Evolutionary conservation across 2,888 invertebrate genomes (phyloP), one percentile per base, ranked within the genome.

Genomic region (Dasysyrphus albostriatus): DNA sequence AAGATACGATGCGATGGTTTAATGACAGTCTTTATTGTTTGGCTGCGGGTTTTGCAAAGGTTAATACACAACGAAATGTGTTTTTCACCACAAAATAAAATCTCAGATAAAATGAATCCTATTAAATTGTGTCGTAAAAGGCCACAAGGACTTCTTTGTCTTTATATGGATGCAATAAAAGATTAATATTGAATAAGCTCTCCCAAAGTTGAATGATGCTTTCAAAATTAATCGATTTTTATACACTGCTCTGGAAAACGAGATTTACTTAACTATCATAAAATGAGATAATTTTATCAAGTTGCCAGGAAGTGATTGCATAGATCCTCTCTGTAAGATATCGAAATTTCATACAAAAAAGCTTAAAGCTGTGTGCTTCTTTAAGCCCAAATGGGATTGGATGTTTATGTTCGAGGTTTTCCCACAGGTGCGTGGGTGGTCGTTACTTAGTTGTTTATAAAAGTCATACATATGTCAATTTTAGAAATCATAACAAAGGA

Each of bases 21-120:
- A 61, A 78, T 63, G 34, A 51, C 12, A 10, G 63, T 70, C 69
- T 58, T 67, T 69, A 67, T 65, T 29, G 58, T 34, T 37, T 56
- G 0, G 19, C 10, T 49, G 49, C 5, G 65, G 16, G 32, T 65
- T 47, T n/a, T 47, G 5, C 2, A 5, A 24, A 42, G 14, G 19
- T 42, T 24, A 24, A 2, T 5, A 37, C 19, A 3, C 19, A 3
- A 14, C 16, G 32, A 19, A 67, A 49, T 49, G 34, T 29, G 7
- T 67, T 32, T 34, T 49, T 51, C 34, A 16, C 44, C 32, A 29
- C 49, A n/a, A 42, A 32, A 74, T 63, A 32, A 63, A 63, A 16
- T 39, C 14, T 29, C 5, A 29, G 39, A 39, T 16, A 32, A 51
- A 74, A 74, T 65, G 47, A 32, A 65, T 65, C 65, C 47, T 47